Evolutionary conservation across 2,888 invertebrate genomes (phyloP), one percentile per base, ranked within the genome.

Genomic region (Drosophila imparisetae): DNA sequence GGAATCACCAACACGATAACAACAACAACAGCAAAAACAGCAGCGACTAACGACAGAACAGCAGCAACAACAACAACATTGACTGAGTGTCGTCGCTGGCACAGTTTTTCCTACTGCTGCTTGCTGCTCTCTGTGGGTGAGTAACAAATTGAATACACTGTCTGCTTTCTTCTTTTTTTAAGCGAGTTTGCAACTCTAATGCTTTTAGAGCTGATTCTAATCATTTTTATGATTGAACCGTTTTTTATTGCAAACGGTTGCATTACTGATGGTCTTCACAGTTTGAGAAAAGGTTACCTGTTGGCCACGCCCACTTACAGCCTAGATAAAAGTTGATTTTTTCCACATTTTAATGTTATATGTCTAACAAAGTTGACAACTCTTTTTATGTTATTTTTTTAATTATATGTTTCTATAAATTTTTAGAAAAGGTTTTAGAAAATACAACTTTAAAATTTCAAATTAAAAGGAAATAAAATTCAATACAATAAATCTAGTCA

Each of bases 101-200:
- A 81, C 67, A 80, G 78, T 78, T 81, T 74, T 74, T 80, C 50
- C 67, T 68, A 57, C 18, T 42, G 54, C 54, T n/a, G 38, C n/a
- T 55, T 13, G 63, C 73, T 68, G 66, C 74, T 67, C 82, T 81
- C 76, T 71, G 80, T 81, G 80, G 82, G 80, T 81, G 80, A 78
- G 81, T 86, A 82, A 75, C 84, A 83, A 78, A 59, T 65, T 77
- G 59, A 15, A 59, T 61, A 54, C 38, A 38, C 21, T 36, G 53
- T 49, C 69, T 60, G 48, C 34, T 62, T n/a, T 8, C 2, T 27
- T 34, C 18, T 53, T 50, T 55, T 6, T 8, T 24, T 4, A 45
- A 8, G 45, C 11, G 27, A 36, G 54, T n/a, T 27, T 18, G 36
- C 27, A 15, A n/a, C 45, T 45, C 15, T 15, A 15, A 45, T 24